These are phyloP conservation scores for Holothuria leucospilota DNA, from an alignment of 53 echinoderm and acorn worm genomes.

Conservation along the genomic window DNA sequence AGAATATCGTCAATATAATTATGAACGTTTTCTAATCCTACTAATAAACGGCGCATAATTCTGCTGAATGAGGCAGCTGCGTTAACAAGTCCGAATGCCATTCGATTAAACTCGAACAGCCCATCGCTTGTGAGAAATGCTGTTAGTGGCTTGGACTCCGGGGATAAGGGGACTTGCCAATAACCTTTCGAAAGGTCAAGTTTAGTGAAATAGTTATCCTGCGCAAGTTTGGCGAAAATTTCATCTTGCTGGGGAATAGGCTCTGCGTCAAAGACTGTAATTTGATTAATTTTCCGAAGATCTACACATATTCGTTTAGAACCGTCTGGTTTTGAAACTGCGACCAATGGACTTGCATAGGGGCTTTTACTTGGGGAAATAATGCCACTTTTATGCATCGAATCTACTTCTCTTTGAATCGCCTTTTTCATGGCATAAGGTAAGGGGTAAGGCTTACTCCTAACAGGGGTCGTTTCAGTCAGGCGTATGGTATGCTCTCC, in stretches of 20 bases:
- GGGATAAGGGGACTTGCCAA: constrained; percentile 58
- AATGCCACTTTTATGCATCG: constrained; percentile 55
- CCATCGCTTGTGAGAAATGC: not conserved
- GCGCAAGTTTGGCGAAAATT: constrained; percentile 44
- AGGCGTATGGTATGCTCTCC: constrained; percentile 31
- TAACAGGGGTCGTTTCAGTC: constrained; percentile 26
- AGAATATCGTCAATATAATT: constrained; percentile 68
- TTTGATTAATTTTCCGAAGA: constrained; percentile 28
- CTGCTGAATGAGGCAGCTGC: constrained; percentile 55
- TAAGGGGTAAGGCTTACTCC: constrained; percentile 54
- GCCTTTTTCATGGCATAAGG: constrained; percentile 44
- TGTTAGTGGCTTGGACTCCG: constrained; percentile 39
- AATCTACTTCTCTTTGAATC: constrained; percentile 46
- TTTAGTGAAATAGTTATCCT: constrained; percentile 20
- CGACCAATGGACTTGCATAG: constrained; percentile 46
- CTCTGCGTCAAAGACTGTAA: constrained; percentile 48
- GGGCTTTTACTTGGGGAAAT: constrained; percentile 49
- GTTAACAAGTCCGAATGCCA: constrained; percentile 65
- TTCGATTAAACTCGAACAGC: constrained; percentile 37
- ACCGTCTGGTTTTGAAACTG: constrained; percentile 40
- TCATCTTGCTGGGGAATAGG: constrained; percentile 61
- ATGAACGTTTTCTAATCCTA: constrained; percentile 43
- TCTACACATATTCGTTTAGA: constrained; percentile 38
- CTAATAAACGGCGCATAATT: constrained; percentile 50
- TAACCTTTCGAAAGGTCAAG: constrained; percentile 44